Base-by-base conservation (phyloP, 2,888 invertebrate genomes). In the Lasiommata megera region DNA sequence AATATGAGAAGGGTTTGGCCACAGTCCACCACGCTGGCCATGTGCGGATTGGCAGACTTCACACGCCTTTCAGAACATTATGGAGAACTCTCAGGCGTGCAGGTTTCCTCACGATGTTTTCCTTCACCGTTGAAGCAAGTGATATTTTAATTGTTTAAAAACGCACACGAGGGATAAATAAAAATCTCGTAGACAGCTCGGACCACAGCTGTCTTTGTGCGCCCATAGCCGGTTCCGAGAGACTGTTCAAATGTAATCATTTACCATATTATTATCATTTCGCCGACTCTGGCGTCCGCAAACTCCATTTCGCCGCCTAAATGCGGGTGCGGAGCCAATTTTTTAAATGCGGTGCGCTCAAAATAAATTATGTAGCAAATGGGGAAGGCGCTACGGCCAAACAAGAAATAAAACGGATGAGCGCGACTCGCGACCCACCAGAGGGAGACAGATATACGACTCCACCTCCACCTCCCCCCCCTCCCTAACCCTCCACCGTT, bases 361-460 rank as follows among this genome's bases (percentile, higher is more conserved):
- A 88, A 88, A 89, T 90, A 86, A 89, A 89, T 89, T 89, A 89
- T 89, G 87, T 86, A 89, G 84, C 75, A 76, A 80, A 82, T 78
- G 79, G 74, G 79, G 78, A 75, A 77, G 81, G 77, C 73, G 77
- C 70, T 73, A 74, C 78, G 84, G 82, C 84, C 87, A 86, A 87
- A 84, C 82, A 84, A 82, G 85, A 80, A 84, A 84, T 84, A 82
- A 88, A 85, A 85, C 80, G 82, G 82, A 78, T 79, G 80, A 81
- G 72, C 74, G 74, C 79, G 74, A 79, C 70, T 76, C 73, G 72
- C 68, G 68, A 69, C 68, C 68, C 61, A 80, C 50, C 58, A 63
- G 83, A 88, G 74, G 46, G 82, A 66, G 88, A 88, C 72, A 67
- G 76, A 38, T 17, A 34, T 61, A 64, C 60, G 66, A 61, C 82